Evolutionary conservation across 1,140 invertebrate genomes (phyloP), one percentile per base, ranked within the genome.

Genomic region (Heliconius eleuchia): DNA sequence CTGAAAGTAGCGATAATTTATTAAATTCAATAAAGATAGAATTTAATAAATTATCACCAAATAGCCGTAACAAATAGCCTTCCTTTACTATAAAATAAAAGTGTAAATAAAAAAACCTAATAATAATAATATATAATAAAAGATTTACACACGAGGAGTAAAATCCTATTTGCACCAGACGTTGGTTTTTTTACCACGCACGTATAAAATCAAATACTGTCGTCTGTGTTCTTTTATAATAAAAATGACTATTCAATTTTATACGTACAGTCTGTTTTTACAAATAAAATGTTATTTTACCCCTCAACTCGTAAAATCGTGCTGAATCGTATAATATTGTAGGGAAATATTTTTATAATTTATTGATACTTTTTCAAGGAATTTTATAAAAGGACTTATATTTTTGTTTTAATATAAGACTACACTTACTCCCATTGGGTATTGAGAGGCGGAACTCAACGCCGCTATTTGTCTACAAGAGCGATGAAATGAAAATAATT

Each of bases 171-270:
- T 27, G 23, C 4, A 66, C 23, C 60, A 66, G 9, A 66, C 60
- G 34, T 37, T 6, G 4, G 9, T 66, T 30, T 11, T 23, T 66
- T 66, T 66, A 27, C 27, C 60, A 27, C 60, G 60, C 27, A 23
- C 27, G 60, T 66, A 66, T 30, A 66, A 66, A 66, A 30, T 23
- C 60, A 66, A 66, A 66, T 66, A 66, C 60, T 13, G 57, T 60
- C 57, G 23, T 19, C 60, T 66, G 60, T 66, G 60, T 30, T 66
- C 60, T 66, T 66, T 66, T 66, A 66, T 74, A n/a, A 72, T 74
- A 70, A 70, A 78, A 78, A 73, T 78, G 55, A 60, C 77, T 37
- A 50, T 74, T 78, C 23, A 30, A 46, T 74, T 78, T 78, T 73
- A 57, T 74, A 30, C 1, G 30, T 30, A 72, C 46, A 66, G 16